These are phyloP conservation scores for Amphilophus citrinellus DNA, from an alignment of 2,113 vertebrate species.

Conservation along the genomic window DNA sequence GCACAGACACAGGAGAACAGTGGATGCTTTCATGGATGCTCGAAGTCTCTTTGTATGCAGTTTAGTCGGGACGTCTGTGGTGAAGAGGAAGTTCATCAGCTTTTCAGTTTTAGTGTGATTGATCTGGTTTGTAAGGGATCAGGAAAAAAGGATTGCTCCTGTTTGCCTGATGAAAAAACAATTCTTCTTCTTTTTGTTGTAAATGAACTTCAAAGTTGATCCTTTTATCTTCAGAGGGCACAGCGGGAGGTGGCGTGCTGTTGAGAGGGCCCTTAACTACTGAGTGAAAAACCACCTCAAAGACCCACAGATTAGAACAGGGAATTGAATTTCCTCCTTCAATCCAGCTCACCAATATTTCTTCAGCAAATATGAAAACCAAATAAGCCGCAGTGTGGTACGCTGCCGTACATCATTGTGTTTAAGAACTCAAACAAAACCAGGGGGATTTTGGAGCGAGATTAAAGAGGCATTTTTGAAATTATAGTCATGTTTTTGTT, in stretches of 20 bases:
- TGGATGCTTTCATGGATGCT: neutral
- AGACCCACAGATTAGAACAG: constrained; percentile 42
- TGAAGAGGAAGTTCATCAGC: neutral
- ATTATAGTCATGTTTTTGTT: constrained; percentile 41
- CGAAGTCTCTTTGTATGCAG: too few relatives aligned
- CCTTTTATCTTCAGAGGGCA: constrained; percentile 28
- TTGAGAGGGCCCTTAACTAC: constrained; percentile 9
- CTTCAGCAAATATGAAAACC: constrained; percentile 33
- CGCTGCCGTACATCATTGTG: constrained; percentile 18
- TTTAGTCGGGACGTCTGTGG: neutral
- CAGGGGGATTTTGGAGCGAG: constrained; percentile 13
- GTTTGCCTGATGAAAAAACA: constrained; percentile 34
- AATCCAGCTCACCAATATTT: constrained; percentile 26
- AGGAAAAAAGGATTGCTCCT: constrained; percentile 15
- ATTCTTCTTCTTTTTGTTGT: constrained; percentile 42
- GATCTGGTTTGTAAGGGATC: constrained; percentile 26
- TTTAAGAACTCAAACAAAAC: constrained; percentile 23
- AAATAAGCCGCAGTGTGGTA: constrained; percentile 22
- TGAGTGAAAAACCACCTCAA: constrained; percentile 52
- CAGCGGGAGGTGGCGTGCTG: constrained; percentile 26
- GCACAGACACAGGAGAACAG: neutral
- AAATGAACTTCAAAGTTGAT: constrained; percentile 38
- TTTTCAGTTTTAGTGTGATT: constrained; percentile 18
- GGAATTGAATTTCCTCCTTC: constrained; percentile 36
- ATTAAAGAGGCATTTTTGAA: constrained; percentile 52